Percentiles rank a stretch among this genome's conserved stretches.
Evolutionary conservation across 2,888 invertebrate species (phyloP).

Genomic region (Drosophila eohydei): DNA sequence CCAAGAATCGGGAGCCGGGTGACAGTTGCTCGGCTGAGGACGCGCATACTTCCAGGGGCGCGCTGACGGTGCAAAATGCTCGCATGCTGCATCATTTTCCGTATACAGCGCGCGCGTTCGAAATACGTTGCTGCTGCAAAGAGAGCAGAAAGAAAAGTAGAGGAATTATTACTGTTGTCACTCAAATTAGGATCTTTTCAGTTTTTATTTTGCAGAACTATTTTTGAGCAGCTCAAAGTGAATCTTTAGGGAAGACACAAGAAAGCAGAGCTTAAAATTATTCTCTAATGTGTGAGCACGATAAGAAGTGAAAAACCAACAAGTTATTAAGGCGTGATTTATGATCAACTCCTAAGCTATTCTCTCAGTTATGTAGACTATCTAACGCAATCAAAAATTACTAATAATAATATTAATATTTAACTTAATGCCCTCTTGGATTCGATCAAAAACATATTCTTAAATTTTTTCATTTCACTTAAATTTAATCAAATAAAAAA

Average conservation of each 20-base stretch:
- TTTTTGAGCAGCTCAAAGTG: neutral
- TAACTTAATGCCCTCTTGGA: too few relatives aligned
- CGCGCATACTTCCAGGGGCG: constrained; percentile 91
- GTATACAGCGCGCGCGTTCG: constrained; percentile 84
- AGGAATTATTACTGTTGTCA: neutral
- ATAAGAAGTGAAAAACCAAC: too few relatives aligned
- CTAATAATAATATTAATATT: too few relatives aligned
- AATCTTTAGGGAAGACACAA: neutral
- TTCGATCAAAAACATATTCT: neutral
- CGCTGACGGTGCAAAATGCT: constrained; percentile 92
- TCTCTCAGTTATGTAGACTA: neutral
- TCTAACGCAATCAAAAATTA: neutral
- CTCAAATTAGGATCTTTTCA: neutral
- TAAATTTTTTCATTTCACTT: neutral
- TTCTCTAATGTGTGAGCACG: neutral
- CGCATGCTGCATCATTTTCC: constrained; percentile 88
- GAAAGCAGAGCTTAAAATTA: neutral
- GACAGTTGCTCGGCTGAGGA: constrained; percentile 87
- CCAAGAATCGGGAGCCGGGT: constrained; percentile 87
- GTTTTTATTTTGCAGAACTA: neutral
- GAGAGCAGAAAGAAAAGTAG: neutral
- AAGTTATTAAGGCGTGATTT: neutral
- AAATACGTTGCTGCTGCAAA: constrained; percentile 84
- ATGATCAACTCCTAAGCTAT: neutral
- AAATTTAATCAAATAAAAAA: neutral